These are phyloP conservation scores for Horisme vitalbata DNA, from an alignment of 2,888 invertebrate genomes.

Conservation along the genomic window DNA sequence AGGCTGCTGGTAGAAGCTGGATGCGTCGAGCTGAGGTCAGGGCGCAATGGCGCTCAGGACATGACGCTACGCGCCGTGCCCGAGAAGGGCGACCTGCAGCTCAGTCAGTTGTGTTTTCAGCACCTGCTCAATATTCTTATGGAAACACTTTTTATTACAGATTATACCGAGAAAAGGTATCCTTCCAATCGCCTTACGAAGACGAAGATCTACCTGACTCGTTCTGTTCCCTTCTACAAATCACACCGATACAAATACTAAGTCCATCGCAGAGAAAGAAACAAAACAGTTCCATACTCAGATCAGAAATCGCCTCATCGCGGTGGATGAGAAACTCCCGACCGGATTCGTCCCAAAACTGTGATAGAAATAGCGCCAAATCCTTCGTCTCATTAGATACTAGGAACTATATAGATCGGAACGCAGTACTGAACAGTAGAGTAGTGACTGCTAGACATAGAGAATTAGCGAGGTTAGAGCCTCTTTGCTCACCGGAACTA, in stretches of 20 bases:
- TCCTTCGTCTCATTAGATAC: constrained; percentile 73
- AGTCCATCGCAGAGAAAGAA: constrained; percentile 63
- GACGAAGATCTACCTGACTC: constrained; percentile 58
- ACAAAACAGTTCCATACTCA: constrained; percentile 64
- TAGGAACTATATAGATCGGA: constrained; percentile 59
- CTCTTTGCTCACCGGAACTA: constrained; percentile 61
- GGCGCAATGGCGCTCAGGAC: no score
- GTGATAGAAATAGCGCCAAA: constrained; percentile 75
- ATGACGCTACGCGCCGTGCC: no score
- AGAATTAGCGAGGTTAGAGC: constrained; percentile 62
- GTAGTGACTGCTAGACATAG: constrained; percentile 68
- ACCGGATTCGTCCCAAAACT: constrained; percentile 69
- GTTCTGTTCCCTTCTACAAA: constrained; percentile 72
- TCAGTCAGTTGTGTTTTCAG: no score
- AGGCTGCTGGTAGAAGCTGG: no score
- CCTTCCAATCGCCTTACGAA: constrained; percentile 50
- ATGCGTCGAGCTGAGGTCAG: no score
- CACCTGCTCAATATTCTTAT: no score
- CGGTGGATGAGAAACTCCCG: constrained; percentile 72
- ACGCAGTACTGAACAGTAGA: constrained; percentile 53
- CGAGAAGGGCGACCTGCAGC: no score
- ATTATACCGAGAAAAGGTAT: constrained; percentile 51
- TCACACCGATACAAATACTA: constrained; percentile 69
- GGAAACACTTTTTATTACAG: constrained; percentile 1
- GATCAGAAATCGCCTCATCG: constrained; percentile 75